phyloP scores from a whole-genome alignment of 2,113 vertebrate species.

The Cinclus cinclus region DNA sequence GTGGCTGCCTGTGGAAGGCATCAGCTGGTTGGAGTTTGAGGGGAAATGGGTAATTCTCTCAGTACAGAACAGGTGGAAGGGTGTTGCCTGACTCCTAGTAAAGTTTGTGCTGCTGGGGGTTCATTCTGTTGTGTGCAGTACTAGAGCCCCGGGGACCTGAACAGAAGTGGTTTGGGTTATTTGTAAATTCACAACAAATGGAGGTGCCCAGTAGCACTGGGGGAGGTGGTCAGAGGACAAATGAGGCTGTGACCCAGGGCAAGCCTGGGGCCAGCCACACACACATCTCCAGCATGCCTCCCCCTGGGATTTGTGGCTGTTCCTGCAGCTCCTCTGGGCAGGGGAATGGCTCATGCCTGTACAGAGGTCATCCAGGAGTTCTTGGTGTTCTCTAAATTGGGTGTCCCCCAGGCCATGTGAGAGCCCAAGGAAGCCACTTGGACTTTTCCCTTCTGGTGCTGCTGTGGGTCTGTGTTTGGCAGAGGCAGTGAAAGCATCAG shows the following conservation, averaged over 20 bases:
- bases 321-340: neutral
- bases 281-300: fast-evolving
- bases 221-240: neutral
- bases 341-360: neutral
- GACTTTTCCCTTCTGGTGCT: too few relatives aligned
- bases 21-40: neutral
- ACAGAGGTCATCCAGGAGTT: neutral
- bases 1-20: neutral
- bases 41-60: neutral
- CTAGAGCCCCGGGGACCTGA: neutral
- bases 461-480: fast-evolving
- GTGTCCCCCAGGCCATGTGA: neutral
- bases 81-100: neutral
- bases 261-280: neutral
- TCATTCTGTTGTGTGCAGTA: neutral
- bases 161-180: neutral
- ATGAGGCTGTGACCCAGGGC: neutral
- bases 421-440: neutral
- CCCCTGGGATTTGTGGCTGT: neutral
- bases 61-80: neutral
- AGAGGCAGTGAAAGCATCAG: neutral
- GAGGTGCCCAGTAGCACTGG: neutral
- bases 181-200: neutral
- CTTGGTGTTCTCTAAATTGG: neutral
- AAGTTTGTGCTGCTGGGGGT: neutral